These are phyloP conservation scores for Heteromyza rotundicornis DNA, from an alignment of 2,888 invertebrate genomes.

Conservation along the genomic window DNA sequence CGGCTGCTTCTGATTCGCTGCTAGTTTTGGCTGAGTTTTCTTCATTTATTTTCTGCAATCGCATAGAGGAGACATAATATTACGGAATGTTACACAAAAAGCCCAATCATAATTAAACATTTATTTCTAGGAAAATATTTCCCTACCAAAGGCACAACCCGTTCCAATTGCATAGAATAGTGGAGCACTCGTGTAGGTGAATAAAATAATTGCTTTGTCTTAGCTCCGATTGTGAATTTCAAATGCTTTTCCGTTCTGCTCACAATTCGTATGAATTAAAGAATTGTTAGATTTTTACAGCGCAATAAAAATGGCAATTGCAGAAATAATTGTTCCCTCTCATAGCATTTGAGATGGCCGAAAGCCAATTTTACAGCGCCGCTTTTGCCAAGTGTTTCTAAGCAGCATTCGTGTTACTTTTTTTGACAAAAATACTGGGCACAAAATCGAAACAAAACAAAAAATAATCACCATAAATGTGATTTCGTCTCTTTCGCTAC, in stretches of 20 bases:
- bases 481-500: too few species aligned
- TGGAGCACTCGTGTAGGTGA: neutral
- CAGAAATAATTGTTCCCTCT: too few species aligned
- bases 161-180: conserved; percentile 20
- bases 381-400: too few species aligned
- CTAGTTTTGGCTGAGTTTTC: conserved; percentile 63
- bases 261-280: too few species aligned
- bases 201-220: neutral
- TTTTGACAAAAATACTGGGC: too few species aligned
- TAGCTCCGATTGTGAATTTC: neutral
- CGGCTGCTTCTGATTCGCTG: conserved; percentile 66
- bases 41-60: conserved; percentile 65
- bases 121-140: conserved; percentile 2
- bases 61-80: neutral
- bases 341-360: too few species aligned
- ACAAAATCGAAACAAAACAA: too few species aligned
- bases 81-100: neutral
- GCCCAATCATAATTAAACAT: neutral
- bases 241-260: neutral
- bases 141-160: neutral
- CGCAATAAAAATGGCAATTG: conserved; percentile 3
- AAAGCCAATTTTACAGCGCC: too few species aligned
- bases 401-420: too few species aligned
- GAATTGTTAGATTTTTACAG: neutral
- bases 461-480: too few species aligned